A percentile compares a stretch with the other conserved stretches of the same genome.
Evolutionary conservation across 1,140 invertebrate species (phyloP).

Genomic region (Medauroidea extradentata): DNA sequence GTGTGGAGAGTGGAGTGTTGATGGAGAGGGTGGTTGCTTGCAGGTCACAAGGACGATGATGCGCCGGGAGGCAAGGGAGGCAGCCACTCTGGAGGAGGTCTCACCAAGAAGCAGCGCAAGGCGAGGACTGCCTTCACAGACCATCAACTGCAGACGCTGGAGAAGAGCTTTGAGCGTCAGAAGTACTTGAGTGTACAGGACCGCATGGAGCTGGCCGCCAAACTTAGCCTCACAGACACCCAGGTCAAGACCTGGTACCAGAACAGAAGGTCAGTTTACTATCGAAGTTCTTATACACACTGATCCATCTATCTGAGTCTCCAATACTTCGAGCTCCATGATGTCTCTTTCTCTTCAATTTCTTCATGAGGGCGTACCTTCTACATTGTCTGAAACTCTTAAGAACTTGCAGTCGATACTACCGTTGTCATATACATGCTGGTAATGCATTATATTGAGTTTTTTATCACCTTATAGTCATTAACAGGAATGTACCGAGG

Average conservation of each 20-base stretch:
- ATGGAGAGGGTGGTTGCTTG: slow-evolving; percentile 18
- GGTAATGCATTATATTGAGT: too few relatives aligned
- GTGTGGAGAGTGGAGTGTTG: too few relatives aligned
- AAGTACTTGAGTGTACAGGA: slow-evolving; percentile 99
- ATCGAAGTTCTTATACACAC: too few relatives aligned
- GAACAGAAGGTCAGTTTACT: slow-evolving; percentile 76
- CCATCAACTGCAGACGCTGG: slow-evolving; percentile 92
- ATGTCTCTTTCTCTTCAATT: too few relatives aligned
- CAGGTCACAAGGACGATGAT: slow-evolving; percentile 43
- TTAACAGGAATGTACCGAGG: too few relatives aligned
- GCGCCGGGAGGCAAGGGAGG: slow-evolving; percentile 34
- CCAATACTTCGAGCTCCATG: too few relatives aligned
- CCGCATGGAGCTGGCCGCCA: slow-evolving; percentile 95
- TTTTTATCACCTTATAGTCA: too few relatives aligned
- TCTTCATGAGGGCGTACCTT: too few relatives aligned
- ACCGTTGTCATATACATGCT: too few relatives aligned
- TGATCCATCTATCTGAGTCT: too few relatives aligned
- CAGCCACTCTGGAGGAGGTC: slow-evolving; percentile 49
- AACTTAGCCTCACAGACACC: slow-evolving; percentile 93
- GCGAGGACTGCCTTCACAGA: slow-evolving; percentile 98
- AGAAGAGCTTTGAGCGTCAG: slow-evolving; percentile 96
- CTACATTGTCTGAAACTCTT: too few relatives aligned
- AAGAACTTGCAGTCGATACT: too few relatives aligned
- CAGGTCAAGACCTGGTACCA: slow-evolving; percentile 99
- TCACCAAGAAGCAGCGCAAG: slow-evolving; percentile 91